Evolutionary conservation across 2,113 vertebrate species (phyloP), one percentile per base, ranked within the genome.

Genomic region (Speoplatyrhinus poulsoni): DNA sequence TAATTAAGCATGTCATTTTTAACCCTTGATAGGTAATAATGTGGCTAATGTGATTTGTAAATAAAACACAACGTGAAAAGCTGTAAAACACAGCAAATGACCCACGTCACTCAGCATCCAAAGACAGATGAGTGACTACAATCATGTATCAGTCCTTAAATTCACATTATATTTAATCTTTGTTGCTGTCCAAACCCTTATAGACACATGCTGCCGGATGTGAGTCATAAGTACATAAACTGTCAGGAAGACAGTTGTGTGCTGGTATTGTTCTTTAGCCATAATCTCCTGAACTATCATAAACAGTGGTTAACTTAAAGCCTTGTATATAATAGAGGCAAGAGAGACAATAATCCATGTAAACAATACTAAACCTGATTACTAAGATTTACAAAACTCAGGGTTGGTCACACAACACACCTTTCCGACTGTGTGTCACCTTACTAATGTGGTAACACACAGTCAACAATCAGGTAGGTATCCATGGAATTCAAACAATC

Each of bases 361-460:
- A 17, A 60, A 41, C 13, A 60, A 36, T 41, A 15, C 36, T 5
- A 60, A 36, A 7, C 9, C 36, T 8, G 13, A 60, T 46, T n/a
- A 12, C 36, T 36, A 8, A 46, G 41, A 15, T 41, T 41, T 10
- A 41, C 16, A 41, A 41, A 41, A 41, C 9, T n/a, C 53, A n/a
- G 13, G 15, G 15, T 1, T 4, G 15, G n/a, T 54, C 15, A 54
- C 6, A 17, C 19, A 13, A 33, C 60, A 62, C 60, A 47, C 60
- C 41, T 60, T 60, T 60, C 32, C 13, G 2, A 3, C 49, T 19
- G n/a, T 60, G 59, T 62, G 60, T 62, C 60, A 62, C 60, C 16
- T 62, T 46, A 62, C 10, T 17, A 16, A 10, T 48, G 3, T 62
- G 46, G 46, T 19, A 62, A 62, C 41, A 41, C 7, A 33, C 19